Base-by-base conservation (phyloP, 2,113 vertebrate genomes). In the Potamarius usumacintae region DNA sequence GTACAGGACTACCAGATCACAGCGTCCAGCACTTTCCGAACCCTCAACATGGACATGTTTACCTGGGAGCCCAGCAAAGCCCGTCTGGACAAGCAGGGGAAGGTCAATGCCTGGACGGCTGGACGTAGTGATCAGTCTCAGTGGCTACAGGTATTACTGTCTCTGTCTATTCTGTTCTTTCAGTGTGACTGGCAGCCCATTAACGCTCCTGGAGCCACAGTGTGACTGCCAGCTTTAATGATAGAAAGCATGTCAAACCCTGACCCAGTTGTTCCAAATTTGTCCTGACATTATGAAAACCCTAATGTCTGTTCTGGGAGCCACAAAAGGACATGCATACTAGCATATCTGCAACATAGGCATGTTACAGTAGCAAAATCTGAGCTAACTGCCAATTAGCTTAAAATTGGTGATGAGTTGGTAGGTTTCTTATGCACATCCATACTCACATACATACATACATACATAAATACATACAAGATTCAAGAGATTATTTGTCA, bases 21-120 rank as follows among this genome's bases (percentile, higher is more conserved):
- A 1, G 98, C 97, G 60, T 99, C 98, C 76, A 99, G 98, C 87
- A 92, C 98, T 93, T 99, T 99, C 94, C 95, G 97, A 85, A 99
- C 98, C 0, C 97, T 99, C 92, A 99, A 99, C 94, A 99, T 99
- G 98, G 98, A 99, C 92, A 99, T 99, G 97, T 99, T 99, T 7
- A 94, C 98, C 10, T 99, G 98, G 98, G 98, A 99, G 92, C 96
- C 98, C n/a, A 95, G 97, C 77, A 99, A 99, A 93, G 97, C 98
- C 74, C 95, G 98, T 0, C 94, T 99, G 91, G 98, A 99, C 95
- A 99, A 98, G 91, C 98, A 99, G 93, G 98, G 98, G 90, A 99
- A 99, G 92, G 98, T 99, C 60, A 99, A 99, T 30, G 98, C 98
- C 72, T 99, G 98, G 98, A 99, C 98, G 22, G 98, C 98, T 0